Evolutionary conservation across 2,888 invertebrate species (phyloP).

Genomic region (Chrysolina americana): DNA sequence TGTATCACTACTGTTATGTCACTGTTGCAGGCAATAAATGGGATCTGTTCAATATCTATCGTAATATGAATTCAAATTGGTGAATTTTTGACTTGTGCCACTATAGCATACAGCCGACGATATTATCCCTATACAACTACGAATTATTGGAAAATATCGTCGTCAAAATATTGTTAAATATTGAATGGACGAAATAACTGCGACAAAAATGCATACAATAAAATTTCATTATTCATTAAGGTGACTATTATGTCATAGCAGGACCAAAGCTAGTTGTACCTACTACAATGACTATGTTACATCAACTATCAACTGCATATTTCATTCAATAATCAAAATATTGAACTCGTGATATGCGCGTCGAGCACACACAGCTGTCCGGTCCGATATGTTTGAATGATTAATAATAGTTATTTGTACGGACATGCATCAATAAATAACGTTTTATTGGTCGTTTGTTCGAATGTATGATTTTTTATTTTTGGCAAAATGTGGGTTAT

Average conservation of each 20-base stretch:
- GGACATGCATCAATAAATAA: constrained; percentile 34
- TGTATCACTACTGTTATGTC: no score
- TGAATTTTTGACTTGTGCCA: no score
- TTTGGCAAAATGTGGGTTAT: constrained; percentile 40
- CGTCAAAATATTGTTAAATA: no score
- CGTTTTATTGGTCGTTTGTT: constrained; percentile 36
- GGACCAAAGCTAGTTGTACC: not conserved
- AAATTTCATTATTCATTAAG: not conserved
- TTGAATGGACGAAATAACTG: no score
- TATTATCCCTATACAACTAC: no score
- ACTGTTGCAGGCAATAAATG: no score
- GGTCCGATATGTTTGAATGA: constrained; percentile 22
- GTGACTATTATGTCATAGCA: no score
- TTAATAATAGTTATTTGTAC: constrained; percentile 31
- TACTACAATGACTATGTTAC: not conserved
- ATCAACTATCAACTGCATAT: not conserved
- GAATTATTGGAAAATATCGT: no score
- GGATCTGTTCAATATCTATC: no score
- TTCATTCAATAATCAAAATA: constrained; percentile 16
- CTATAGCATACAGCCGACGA: no score
- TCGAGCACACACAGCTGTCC: constrained; percentile 10
- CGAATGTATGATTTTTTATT: constrained; percentile 33
- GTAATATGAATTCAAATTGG: no score
- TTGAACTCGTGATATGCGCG: not conserved
- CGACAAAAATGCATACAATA: no score